phyloP scores from a whole-genome alignment of 2,888 invertebrate genomes.

The Meganola albula region DNA sequence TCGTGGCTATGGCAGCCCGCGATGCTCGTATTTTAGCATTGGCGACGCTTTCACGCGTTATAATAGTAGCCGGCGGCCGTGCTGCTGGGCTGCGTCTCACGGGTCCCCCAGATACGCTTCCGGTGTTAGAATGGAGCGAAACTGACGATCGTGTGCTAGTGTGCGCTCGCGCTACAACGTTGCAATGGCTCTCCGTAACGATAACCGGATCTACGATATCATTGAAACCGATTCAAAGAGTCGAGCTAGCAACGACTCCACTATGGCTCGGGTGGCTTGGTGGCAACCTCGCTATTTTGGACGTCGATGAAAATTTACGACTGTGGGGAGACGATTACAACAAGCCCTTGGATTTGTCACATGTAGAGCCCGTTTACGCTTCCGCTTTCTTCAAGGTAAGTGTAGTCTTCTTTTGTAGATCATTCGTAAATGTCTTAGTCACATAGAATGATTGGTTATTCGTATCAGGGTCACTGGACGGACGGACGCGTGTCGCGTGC shows the following conservation, averaged over 20 bases:
- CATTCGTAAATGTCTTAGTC: too few relatives aligned
- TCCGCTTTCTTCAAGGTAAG: slow-evolving; percentile 89
- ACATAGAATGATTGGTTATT: too few relatives aligned
- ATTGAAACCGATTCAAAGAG: slow-evolving; percentile 81
- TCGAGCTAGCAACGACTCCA: slow-evolving; percentile 79
- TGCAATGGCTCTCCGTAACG: slow-evolving; percentile 90
- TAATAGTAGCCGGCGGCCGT: slow-evolving; percentile 64
- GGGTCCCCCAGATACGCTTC: slow-evolving; percentile 87
- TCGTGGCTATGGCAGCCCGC: slow-evolving; percentile 63
- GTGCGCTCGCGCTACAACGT: slow-evolving; percentile 88
- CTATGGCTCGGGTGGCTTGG: slow-evolving; percentile 84
- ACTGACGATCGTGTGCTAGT: slow-evolving; percentile 89
- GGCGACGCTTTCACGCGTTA: slow-evolving; percentile 94
- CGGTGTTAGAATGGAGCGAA: slow-evolving; percentile 91
- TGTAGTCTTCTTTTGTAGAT: too few relatives aligned
- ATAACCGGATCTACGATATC: slow-evolving; percentile 63
- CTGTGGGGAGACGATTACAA: slow-evolving; percentile 94
- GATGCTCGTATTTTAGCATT: slow-evolving; percentile 86
- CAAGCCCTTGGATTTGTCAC: slow-evolving; percentile 88
- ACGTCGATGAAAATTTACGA: slow-evolving; percentile 90
- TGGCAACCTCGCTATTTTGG: slow-evolving; percentile 91
- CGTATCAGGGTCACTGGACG: slow-evolving; percentile 90
- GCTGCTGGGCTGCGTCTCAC: slow-evolving; percentile 79
- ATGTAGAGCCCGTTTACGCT: slow-evolving; percentile 89
- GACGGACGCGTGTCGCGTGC: slow-evolving; percentile 92